These are phyloP conservation scores for Phaetusa simplex DNA, from an alignment of 2,113 vertebrate species.

Conservation along the genomic window DNA sequence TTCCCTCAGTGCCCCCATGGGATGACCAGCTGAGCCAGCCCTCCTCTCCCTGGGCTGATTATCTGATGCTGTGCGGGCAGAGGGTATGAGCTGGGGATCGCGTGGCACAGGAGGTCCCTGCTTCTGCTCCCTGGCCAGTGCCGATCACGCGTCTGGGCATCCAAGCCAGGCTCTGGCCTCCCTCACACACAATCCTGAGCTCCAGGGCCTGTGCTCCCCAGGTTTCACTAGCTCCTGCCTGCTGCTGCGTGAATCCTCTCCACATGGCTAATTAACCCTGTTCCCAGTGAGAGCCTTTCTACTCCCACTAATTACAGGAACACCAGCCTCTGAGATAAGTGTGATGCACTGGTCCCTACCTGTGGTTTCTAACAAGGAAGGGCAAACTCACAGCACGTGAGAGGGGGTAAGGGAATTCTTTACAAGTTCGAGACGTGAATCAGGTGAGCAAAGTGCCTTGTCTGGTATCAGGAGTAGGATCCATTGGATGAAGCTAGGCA, in stretches of 20 bases:
- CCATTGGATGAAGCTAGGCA: not conserved
- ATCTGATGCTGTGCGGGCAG: not conserved
- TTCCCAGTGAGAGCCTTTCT: not conserved
- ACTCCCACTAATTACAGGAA: not conserved
- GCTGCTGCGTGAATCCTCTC: not conserved
- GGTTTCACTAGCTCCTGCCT: not conserved
- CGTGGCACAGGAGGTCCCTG: accelerated
- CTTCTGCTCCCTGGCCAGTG: not conserved
- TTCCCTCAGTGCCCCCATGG: not conserved
- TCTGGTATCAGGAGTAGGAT: not conserved
- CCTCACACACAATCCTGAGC: not conserved
- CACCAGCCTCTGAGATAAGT: not conserved
- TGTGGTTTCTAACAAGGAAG: not conserved
- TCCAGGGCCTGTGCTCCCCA: not conserved
- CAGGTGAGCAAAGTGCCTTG: not conserved
- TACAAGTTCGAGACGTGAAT: not conserved
- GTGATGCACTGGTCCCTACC: not conserved
- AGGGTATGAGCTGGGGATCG: not conserved
- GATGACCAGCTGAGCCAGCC: not conserved
- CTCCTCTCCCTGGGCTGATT: not conserved
- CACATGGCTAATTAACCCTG: not conserved
- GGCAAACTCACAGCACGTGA: not conserved
- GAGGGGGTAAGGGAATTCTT: not conserved
- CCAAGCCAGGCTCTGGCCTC: not conserved
- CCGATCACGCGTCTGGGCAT: accelerated